Evolutionary conservation across 1,140 invertebrate species (phyloP).

Genomic region (Drosophila novamexicana): DNA sequence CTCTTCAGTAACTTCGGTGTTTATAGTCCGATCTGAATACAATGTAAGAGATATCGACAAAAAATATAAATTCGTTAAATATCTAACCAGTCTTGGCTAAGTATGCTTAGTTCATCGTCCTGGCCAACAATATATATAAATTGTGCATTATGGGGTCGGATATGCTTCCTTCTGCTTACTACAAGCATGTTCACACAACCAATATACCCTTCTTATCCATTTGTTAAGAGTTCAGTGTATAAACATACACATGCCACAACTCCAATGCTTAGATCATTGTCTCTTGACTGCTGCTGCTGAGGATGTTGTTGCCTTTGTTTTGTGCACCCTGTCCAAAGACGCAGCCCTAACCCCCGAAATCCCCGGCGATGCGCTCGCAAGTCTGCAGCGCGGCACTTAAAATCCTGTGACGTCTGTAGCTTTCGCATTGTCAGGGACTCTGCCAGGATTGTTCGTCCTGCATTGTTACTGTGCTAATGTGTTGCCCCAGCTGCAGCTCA

Average conservation of each 20-base stretch:
- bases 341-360: neutral
- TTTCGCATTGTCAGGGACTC: constrained; percentile 50
- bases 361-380: neutral
- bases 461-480: constrained; percentile 65
- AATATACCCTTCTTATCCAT: too few species aligned
- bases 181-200: too few species aligned
- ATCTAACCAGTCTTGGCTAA: too few species aligned
- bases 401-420: constrained; percentile 42
- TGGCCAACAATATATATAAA: too few species aligned
- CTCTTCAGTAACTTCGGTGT: too few species aligned
- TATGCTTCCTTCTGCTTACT: too few species aligned
- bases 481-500: constrained; percentile 24
- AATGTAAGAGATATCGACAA: too few species aligned
- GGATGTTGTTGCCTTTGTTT: constrained; percentile 61
- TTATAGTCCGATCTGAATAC: too few species aligned
- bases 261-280: constrained; percentile 51
- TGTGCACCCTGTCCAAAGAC: constrained; percentile 14
- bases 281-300: constrained; percentile 32
- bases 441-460: constrained; percentile 32
- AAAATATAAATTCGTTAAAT: too few species aligned
- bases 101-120: too few species aligned
- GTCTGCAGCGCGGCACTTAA: constrained; percentile 45
- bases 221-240: too few species aligned
- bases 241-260: constrained; percentile 34
- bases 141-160: too few species aligned